Evolutionary conservation across 2,888 invertebrate genomes (phyloP).

Genomic region (Nemurella pictetii): DNA sequence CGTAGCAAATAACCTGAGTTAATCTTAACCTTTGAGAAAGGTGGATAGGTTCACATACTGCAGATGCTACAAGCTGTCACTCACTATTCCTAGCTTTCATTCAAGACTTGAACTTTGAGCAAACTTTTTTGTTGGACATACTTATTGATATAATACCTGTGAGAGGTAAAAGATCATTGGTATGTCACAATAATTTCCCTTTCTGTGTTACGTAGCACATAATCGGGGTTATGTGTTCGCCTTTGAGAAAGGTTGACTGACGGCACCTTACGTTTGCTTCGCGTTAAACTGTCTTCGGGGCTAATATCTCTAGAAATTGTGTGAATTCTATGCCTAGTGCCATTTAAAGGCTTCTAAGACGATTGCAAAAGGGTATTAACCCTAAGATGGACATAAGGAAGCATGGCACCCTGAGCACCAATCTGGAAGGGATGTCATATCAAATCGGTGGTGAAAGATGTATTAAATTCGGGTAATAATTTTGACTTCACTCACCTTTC

Average conservation of each 20-base stretch:
- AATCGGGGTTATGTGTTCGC: constrained; percentile 13
- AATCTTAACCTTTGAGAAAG: constrained; percentile 38
- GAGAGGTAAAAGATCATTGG: neutral
- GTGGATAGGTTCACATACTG: neutral
- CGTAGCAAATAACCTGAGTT: constrained; percentile 41
- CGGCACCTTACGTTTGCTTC: neutral
- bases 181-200: neutral
- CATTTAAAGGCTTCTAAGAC: neutral
- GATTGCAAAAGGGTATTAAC: neutral
- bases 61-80: neutral
- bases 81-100: too few species aligned
- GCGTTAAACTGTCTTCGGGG: neutral
- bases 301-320: too few species aligned
- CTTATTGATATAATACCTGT: neutral
- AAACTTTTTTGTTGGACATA: neutral
- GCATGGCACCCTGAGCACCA: neutral
- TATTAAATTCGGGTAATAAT: neutral
- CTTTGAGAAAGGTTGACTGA: constrained; percentile 31
- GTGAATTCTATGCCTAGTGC: neutral
- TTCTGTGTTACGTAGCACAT: constrained; percentile 7
- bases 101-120: neutral
- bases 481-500: constrained; percentile 76
- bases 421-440: neutral
- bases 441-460: neutral
- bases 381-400: neutral